phyloP scores from a whole-genome alignment of 2,888 invertebrate genomes.

The Euplexia lucipara region DNA sequence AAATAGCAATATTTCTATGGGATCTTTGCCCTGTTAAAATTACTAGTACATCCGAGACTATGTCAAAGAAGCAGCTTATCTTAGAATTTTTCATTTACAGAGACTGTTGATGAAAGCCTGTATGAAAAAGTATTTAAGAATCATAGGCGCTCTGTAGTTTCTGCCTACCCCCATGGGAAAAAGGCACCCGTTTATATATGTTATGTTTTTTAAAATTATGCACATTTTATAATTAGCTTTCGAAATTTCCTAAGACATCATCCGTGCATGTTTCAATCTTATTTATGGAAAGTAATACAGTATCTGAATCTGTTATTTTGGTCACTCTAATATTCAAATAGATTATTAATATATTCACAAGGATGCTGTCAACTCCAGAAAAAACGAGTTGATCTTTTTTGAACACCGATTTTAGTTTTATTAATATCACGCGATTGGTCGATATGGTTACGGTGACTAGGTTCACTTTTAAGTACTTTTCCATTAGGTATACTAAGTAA shows the following conservation, averaged over 20 bases:
- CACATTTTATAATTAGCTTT: background rate
- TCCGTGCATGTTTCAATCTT: background rate
- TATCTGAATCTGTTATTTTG: constrained; percentile 39
- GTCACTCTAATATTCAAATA: constrained; percentile 61
- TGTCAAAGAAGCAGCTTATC: too few relatives aligned
- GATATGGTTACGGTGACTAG: background rate
- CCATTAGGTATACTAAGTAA: background rate
- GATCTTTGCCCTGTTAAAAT: background rate
- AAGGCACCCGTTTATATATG: too few relatives aligned
- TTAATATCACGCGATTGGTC: constrained; percentile 5
- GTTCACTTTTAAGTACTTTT: background rate
- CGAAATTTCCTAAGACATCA: background rate
- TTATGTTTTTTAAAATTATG: background rate
- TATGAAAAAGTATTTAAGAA: too few relatives aligned
- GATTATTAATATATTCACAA: constrained; percentile 61
- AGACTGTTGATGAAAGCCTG: too few relatives aligned
- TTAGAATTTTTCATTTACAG: background rate
- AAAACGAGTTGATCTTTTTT: constrained; percentile 48
- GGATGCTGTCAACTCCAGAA: constrained; percentile 61
- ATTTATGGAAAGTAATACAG: constrained; percentile 7
- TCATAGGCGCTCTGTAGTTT: too few relatives aligned
- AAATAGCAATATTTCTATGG: background rate
- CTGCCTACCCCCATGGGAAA: too few relatives aligned
- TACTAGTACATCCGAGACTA: background rate
- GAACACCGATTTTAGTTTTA: constrained; percentile 31